Base-by-base conservation (phyloP, 2,888 invertebrate genomes). In the Tridacna gigas region DNA sequence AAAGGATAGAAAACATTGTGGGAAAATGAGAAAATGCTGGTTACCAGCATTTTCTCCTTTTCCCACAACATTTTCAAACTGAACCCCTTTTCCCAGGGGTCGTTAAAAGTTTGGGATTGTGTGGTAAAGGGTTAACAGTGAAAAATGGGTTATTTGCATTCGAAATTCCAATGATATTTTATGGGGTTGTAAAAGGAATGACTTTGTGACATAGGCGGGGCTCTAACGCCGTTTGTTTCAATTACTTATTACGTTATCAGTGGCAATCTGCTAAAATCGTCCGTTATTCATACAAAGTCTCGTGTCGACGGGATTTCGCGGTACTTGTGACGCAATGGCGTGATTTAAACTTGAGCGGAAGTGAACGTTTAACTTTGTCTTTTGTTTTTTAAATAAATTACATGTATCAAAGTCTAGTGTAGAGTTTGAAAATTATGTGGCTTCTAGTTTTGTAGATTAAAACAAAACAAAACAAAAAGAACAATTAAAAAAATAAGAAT, bases 201-300 rank as follows among this genome's bases (percentile, higher is more conserved):
- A 56, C 79, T 79, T 65, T 76, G 73, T 76, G 66, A 37, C 37
- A 47, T 47, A 45, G 69, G 69, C 15, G 69, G 69, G 69, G 47
- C 45, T 45, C 28, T 12, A 47, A 69, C 45, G 47, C 47, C 69
- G 47, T 20, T 69, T 69, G 69, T 69, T 69, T 69, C 69, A 69
- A 69, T 69, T 69, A 69, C 69, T 69, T 69, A 69, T n/a, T 69
- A 83, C 81, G 79, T 83, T 87, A 87, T 87, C 87, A 74, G 67
- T 22, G 9, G 37, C 73, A 74, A 81, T 84, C 83, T 84, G 81
- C 61, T 77, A 82, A 85, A 79, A 84, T 75, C 84, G 77, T 69
- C 83, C 81, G 83, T 77, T 87, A 81, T 85, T 82, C 84, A 83
- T 87, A 87, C 87, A 83, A 81, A 83, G 84, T 85, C 87, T 87